phyloP scores from a whole-genome alignment of 2,888 invertebrate genomes.

The Apodemia duryi region DNA sequence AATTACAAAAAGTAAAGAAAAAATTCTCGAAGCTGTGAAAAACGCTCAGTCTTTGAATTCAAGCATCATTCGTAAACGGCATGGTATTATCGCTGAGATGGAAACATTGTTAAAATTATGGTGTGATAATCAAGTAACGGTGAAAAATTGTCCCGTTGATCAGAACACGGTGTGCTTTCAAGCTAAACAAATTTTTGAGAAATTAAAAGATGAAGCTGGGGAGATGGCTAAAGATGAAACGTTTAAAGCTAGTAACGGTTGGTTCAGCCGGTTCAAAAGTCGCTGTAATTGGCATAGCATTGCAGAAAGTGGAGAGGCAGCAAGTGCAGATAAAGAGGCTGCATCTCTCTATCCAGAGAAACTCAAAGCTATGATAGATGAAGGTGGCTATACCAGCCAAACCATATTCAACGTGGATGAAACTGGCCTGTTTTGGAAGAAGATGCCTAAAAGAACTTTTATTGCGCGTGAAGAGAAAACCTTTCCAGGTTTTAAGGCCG shows the following conservation, averaged over 20 bases:
- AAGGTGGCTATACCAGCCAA: conserved; percentile 19
- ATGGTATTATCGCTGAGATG: conserved; percentile 24
- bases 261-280: conserved; percentile 24
- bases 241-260: conserved; percentile 26
- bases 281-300: conserved; percentile 20
- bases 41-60: conserved; percentile 24
- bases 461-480: conserved; percentile 22
- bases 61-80: conserved; percentile 24
- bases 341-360: conserved; percentile 12
- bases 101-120: conserved; percentile 23
- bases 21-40: conserved; percentile 21
- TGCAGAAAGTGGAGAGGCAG: neutral
- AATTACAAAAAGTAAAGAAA: conserved; percentile 21
- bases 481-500: conserved; percentile 33
- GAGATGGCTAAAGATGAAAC: conserved; percentile 16
- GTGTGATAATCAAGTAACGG: conserved; percentile 23
- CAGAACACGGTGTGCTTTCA: conserved; percentile 23
- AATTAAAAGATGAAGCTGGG: conserved; percentile 21
- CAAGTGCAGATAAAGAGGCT: conserved; percentile 21
- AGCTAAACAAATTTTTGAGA: conserved; percentile 24
- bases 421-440: conserved; percentile 28
- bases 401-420: conserved; percentile 23
- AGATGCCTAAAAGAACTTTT: conserved; percentile 9
- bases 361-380: too few species aligned
- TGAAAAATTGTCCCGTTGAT: conserved; percentile 25